Evolutionary conservation across 2,797 vertebrate genomes (phyloP), one percentile per base, ranked within the genome.

Genomic region (Trematocara caparti): DNA sequence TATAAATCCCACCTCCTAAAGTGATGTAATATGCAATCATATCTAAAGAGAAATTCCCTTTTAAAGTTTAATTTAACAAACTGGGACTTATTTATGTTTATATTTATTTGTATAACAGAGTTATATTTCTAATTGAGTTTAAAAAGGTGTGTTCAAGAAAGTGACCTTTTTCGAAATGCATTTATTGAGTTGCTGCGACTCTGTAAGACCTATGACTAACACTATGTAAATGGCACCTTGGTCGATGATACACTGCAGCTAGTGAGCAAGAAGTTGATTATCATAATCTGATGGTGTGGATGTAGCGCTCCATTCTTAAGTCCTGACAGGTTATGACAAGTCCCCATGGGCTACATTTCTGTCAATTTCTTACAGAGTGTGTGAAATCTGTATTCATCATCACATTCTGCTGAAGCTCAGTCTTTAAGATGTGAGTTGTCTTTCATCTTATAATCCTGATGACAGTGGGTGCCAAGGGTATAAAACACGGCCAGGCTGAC

Each of bases 321-420:
- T 73, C 75, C 66, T 88, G 85, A 87, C 88, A 81, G 85, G 85
- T 85, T 87, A 78, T 81, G 86, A 89, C 76, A 86, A 79, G 77
- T 86, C 79, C 79, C 78, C 19, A 75, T 45, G 62, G 87, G 75
- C 59, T 75, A 64, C 50, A 74, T 88, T 83, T 90, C 82, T 80
- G 74, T 49, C 66, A 80, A 74, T 87, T 92, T 91, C 86, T 90
- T 75, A 75, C 78, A 40, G 66, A 73, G 75, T 83, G 62, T 76
- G 69, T 84, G 71, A 90, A 92, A 93, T 94, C 87, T 83, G 90
- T 86, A 92, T 95, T 95, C 90, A 94, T 91, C 83, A 82, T 87
- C 83, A 76, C 85, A 87, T 92, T 90, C 88, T 78, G 85, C 87
- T 78, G 78, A 86, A 89, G 77, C 79, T 83, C 79, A 24, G 85